phyloP scores from a whole-genome alignment of 2,888 invertebrate genomes.

The Scaptomyza tumidula region DNA sequence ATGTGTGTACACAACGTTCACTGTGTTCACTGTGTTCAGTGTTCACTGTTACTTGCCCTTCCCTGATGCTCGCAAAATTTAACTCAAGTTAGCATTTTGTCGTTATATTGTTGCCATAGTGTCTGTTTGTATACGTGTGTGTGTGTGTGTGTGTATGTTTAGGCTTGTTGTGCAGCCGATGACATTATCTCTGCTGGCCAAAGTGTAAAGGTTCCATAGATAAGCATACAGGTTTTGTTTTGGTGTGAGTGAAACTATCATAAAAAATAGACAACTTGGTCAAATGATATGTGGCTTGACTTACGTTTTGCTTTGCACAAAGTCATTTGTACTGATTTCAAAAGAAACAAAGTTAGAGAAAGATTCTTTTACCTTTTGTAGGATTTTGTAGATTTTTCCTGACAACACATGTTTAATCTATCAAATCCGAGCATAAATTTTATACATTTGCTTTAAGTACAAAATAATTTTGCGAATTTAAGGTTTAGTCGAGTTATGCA shows the following conservation, averaged over 20 bases:
- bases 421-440: not conserved
- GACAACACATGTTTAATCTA: not conserved
- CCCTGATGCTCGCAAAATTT: constrained; percentile 32
- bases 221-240: constrained; percentile 34
- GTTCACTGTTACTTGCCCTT: not conserved
- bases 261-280: constrained; percentile 40
- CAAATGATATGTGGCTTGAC: constrained; percentile 18
- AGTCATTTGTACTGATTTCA: constrained; percentile 5
- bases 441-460: not conserved
- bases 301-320: constrained; percentile 12
- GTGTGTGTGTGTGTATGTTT: constrained; percentile 4
- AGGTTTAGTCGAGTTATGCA: not conserved
- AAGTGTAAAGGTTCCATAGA: constrained; percentile 22
- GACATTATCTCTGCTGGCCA: constrained; percentile 35
- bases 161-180: constrained; percentile 17
- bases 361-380: not conserved
- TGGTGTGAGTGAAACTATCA: constrained; percentile 22
- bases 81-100: constrained; percentile 68
- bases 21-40: constrained; percentile 20
- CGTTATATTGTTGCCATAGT: constrained; percentile 63
- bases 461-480: not conserved
- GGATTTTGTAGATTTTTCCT: too few species aligned
- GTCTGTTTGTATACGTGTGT: constrained; percentile 1
- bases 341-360: not conserved
- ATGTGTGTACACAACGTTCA: constrained; percentile 18